These are phyloP conservation scores for Heliconius hortense DNA, from an alignment of 2,888 invertebrate species.

Conservation along the genomic window DNA sequence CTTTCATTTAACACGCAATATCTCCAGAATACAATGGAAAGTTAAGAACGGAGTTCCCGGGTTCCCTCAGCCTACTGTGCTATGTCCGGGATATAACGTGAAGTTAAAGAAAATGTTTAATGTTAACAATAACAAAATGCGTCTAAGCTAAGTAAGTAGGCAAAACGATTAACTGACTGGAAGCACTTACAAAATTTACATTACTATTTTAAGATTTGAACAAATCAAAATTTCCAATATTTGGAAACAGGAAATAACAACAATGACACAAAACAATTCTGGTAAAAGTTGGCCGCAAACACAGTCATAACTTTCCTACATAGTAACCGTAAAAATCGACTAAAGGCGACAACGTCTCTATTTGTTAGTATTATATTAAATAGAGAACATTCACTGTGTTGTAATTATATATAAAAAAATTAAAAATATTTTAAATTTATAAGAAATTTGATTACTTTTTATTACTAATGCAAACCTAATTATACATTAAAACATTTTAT, in stretches of 20 bases:
- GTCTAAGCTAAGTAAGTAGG: neutral
- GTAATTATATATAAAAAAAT: neutral
- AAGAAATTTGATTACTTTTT: neutral
- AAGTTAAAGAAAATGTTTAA: no score
- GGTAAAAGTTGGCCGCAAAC: slow-evolving; percentile 51
- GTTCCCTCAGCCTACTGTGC: no score
- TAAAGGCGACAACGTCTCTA: slow-evolving; percentile 58
- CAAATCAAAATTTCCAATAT: slow-evolving; percentile 30
- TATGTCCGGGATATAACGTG: no score
- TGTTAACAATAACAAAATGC: no score
- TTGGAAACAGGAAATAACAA: slow-evolving; percentile 44
- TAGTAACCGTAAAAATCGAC: slow-evolving; percentile 59
- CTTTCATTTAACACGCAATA: no score
- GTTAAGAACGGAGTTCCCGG: no score
- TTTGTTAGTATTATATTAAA: slow-evolving; percentile 50
- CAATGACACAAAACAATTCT: slow-evolving; percentile 54
- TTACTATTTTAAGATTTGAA: slow-evolving; percentile 14
- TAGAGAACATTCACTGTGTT: neutral
- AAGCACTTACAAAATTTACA: neutral
- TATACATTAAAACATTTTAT: no score
- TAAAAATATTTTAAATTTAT: neutral
- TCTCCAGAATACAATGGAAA: no score
- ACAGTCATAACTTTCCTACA: slow-evolving; percentile 58
- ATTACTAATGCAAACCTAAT: neutral
- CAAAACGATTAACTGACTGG: neutral